Percentiles rank a stretch among this genome's conserved stretches.
Conservation (phyloP, 2,797 vertebrate genomes). For the Oryzias dopingdopingensis region DNA sequence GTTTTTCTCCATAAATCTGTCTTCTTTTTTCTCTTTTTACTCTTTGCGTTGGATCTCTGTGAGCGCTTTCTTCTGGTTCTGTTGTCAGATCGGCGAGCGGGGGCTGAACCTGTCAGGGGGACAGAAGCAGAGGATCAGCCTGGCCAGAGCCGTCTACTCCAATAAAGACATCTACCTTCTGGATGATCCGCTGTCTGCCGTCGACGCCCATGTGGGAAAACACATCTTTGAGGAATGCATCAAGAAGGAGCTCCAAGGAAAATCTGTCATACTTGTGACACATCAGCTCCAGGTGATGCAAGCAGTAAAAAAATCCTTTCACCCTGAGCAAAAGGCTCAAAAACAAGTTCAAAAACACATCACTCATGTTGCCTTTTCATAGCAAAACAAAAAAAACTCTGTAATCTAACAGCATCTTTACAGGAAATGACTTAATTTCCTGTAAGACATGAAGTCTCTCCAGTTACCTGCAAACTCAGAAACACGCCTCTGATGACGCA, state of each 20-base stretch:
- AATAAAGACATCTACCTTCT: slow-evolving; percentile 78
- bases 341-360: no score
- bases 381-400: no score
- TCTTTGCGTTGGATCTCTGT: background rate
- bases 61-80: slow-evolving; percentile 16
- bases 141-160: slow-evolving; percentile 79
- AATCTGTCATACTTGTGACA: slow-evolving; percentile 78
- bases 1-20: no score
- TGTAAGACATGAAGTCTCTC: no score
- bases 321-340: no score
- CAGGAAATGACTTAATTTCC: no score
- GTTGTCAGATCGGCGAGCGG: slow-evolving; percentile 77
- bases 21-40: no score
- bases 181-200: slow-evolving; percentile 81
- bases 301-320: slow-evolving; percentile 47
- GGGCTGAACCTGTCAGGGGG: slow-evolving; percentile 83
- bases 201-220: slow-evolving; percentile 80
- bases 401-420: no score
- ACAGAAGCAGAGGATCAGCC: slow-evolving; percentile 82
- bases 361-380: no score
- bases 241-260: slow-evolving; percentile 73
- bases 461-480: no score
- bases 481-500: no score
- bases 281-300: slow-evolving; percentile 80
- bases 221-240: slow-evolving; percentile 82